phyloP scores from a whole-genome alignment of 2,888 invertebrate species.

The Alloscopus bannaensis region DNA sequence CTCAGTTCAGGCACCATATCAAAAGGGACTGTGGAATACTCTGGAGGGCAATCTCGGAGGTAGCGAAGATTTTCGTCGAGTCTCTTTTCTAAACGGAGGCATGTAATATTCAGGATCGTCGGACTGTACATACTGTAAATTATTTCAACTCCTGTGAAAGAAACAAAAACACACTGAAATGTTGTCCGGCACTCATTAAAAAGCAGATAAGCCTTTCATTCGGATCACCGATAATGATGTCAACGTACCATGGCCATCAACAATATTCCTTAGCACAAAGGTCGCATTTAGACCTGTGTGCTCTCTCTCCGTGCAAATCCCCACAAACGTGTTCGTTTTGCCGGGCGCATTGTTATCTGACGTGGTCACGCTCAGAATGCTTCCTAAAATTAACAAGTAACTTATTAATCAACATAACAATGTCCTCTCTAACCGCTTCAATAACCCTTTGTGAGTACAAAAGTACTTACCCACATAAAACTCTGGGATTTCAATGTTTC shows the following conservation, averaged over 20 bases:
- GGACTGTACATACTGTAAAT: slow-evolving; percentile 95
- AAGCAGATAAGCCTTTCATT: neutral
- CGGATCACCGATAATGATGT: neutral
- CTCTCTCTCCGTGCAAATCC: slow-evolving; percentile 93
- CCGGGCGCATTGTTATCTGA: slow-evolving; percentile 90
- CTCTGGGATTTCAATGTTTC: slow-evolving; percentile 92
- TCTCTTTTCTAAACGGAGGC: slow-evolving; percentile 93
- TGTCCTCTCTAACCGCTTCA: neutral
- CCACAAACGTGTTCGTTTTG: slow-evolving; percentile 90
- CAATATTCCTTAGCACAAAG: slow-evolving; percentile 93
- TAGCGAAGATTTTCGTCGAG: slow-evolving; percentile 93
- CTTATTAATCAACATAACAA: neutral
- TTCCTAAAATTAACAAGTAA: slow-evolving; percentile 79
- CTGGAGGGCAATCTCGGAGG: slow-evolving; percentile 90
- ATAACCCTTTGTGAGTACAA: slow-evolving; percentile 31
- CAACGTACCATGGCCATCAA: slow-evolving; percentile 88
- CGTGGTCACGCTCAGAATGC: slow-evolving; percentile 90
- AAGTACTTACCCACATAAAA: slow-evolving; percentile 92
- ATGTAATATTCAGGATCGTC: slow-evolving; percentile 90
- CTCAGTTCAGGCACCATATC: slow-evolving; percentile 91
- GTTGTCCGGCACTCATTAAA: too few species aligned
- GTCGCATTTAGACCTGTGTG: slow-evolving; percentile 89
- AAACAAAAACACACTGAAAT: too few species aligned
- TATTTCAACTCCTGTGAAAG: slow-evolving; percentile 80
- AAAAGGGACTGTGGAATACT: slow-evolving; percentile 93